Evolutionary conservation across 2,888 invertebrate species (phyloP).

Genomic region (Antheraea assamensis): DNA sequence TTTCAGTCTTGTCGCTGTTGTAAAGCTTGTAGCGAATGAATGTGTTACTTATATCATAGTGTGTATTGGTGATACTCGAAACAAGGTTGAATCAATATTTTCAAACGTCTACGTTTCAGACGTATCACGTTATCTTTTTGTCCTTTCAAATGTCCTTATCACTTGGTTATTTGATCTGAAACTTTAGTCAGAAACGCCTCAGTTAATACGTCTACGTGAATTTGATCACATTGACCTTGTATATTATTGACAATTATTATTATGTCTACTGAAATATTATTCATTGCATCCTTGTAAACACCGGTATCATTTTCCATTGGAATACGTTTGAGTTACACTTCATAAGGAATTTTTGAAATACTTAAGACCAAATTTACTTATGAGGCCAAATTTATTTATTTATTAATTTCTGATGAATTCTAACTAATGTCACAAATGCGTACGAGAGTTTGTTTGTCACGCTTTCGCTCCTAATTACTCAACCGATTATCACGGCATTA

Average conservation of each 20-base stretch:
- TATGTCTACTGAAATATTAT: constrained; percentile 26
- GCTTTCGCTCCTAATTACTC: too few species aligned
- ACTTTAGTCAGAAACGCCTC: constrained; percentile 30
- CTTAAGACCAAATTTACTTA: too few species aligned
- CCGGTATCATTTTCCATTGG: neutral
- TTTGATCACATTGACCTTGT: constrained; percentile 39
- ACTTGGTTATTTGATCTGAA: constrained; percentile 30
- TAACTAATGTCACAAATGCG: too few species aligned
- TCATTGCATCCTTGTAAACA: neutral
- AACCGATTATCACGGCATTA: too few species aligned
- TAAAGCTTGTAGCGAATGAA: neutral
- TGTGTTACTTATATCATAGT: too few species aligned
- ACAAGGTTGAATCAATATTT: constrained; percentile 13
- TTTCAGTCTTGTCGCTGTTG: neutral
- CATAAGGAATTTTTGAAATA: neutral
- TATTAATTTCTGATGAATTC: too few species aligned
- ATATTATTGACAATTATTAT: constrained; percentile 33
- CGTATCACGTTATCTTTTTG: constrained; percentile 14
- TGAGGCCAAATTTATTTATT: too few species aligned
- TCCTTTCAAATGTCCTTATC: constrained; percentile 16
- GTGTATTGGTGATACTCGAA: neutral
- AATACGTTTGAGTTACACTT: neutral
- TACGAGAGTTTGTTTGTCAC: too few species aligned
- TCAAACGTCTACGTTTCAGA: constrained; percentile 14
- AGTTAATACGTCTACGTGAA: constrained; percentile 28